Percentiles rank a stretch among this genome's conserved stretches.
These are phyloP conservation scores for Liolophura sinensis DNA, from an alignment of 1,140 invertebrate genomes.

Conservation along the genomic window DNA sequence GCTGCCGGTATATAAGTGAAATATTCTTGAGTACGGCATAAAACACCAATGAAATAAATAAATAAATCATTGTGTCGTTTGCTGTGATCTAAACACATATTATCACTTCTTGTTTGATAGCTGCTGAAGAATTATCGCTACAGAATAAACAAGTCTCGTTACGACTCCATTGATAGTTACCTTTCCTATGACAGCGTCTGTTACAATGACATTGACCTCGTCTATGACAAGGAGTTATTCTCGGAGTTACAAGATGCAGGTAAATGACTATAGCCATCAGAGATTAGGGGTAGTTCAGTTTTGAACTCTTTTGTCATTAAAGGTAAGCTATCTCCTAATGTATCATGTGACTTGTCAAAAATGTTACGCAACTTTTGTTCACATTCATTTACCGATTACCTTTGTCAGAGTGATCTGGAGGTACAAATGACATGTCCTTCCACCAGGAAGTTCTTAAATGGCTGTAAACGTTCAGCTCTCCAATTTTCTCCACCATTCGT, in stretches of 20 bases:
- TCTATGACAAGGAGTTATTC: conserved; percentile 84
- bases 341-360: too few species aligned
- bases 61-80: not conserved
- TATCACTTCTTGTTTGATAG: conserved; percentile 27
- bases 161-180: conserved; percentile 98
- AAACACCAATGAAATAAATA: too few species aligned
- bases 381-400: too few species aligned
- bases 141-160: conserved; percentile 92
- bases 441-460: too few species aligned
- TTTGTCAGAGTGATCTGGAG: too few species aligned
- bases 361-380: too few species aligned
- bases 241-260: conserved; percentile 78
- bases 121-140: conserved; percentile 73
- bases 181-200: conserved; percentile 83
- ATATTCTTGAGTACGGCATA: too few species aligned
- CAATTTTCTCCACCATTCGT: too few species aligned
- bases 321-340: too few species aligned
- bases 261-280: conserved; percentile 29
- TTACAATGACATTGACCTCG: conserved; percentile 90
- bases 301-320: not conserved
- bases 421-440: too few species aligned
- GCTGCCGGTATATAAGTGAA: too few species aligned
- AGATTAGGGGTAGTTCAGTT: not conserved
- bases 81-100: not conserved
- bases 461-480: too few species aligned